Percentiles rank a stretch among this genome's conserved stretches.
These are phyloP conservation scores for Fregata magnificens DNA, from an alignment of 2,113 vertebrate species.

Conservation along the genomic window DNA sequence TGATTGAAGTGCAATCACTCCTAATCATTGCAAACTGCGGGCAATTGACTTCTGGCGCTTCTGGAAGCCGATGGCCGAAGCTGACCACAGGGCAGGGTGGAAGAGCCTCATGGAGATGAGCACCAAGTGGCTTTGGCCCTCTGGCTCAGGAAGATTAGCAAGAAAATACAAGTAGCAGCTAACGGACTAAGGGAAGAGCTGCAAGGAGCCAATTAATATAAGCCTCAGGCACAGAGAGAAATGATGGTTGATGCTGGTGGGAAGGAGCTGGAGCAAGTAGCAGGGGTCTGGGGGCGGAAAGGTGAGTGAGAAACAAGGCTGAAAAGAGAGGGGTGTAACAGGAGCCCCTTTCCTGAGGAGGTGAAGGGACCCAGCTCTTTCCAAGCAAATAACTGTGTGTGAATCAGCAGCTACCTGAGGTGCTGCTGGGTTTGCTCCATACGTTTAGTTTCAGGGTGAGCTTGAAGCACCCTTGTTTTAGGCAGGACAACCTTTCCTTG, in stretches of 20 bases:
- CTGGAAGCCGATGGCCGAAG: neutral
- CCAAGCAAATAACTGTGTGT: too few relatives aligned
- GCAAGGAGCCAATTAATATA: neutral
- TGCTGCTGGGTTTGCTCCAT: neutral
- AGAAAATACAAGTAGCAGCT: neutral
- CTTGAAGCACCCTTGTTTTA: neutral
- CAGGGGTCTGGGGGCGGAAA: neutral
- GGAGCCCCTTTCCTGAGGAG: neutral
- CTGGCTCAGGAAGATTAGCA: neutral
- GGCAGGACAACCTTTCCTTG: neutral
- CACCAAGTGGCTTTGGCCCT: neutral
- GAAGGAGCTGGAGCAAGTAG: neutral
- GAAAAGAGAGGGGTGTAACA: neutral
- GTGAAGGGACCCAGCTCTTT: neutral
- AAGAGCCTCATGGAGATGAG: neutral
- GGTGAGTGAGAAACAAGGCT: neutral
- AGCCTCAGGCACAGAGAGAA: neutral
- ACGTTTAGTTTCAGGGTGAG: neutral
- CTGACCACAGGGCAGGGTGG: neutral
- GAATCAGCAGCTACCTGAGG: neutral
- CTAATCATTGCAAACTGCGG: neutral
- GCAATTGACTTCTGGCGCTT: neutral
- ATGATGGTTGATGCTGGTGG: neutral
- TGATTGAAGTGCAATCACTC: neutral
- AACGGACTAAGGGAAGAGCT: neutral